Percentiles rank a stretch among this genome's conserved stretches.
Evolutionary conservation across 2,113 vertebrate genomes (phyloP).

Genomic region (Egretta garzetta): DNA sequence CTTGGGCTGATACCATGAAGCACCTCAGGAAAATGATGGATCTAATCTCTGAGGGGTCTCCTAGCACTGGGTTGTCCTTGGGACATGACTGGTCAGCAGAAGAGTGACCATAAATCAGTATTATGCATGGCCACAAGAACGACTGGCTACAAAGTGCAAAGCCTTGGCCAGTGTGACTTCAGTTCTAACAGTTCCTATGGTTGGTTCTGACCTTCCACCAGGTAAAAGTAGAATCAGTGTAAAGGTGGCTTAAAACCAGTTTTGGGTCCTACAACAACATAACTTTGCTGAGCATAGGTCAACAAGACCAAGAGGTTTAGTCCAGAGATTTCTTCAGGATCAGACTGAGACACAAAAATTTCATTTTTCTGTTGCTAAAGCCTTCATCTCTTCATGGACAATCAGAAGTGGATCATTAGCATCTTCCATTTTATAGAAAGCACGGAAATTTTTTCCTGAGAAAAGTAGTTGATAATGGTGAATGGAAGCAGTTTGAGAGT

Average conservation of each 20-base stretch:
- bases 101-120: neutral
- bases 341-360: neutral
- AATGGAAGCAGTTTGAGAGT: neutral
- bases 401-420: neutral
- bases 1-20: neutral
- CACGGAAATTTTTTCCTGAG: neutral
- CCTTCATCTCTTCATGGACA: neutral
- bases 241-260: neutral
- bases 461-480: neutral
- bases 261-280: neutral
- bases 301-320: neutral
- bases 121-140: neutral
- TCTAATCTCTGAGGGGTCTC: neutral
- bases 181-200: neutral
- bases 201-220: neutral
- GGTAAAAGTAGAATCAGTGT: neutral
- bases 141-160: neutral
- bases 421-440: neutral
- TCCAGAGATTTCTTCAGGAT: neutral
- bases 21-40: neutral
- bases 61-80: neutral
- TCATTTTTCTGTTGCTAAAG: neutral
- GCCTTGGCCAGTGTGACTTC: neutral
- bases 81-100: neutral
- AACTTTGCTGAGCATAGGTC: neutral